Evolutionary conservation across 2,113 vertebrate genomes (phyloP), one percentile per base, ranked within the genome.

Genomic region (Miniopterus natalensis): DNA sequence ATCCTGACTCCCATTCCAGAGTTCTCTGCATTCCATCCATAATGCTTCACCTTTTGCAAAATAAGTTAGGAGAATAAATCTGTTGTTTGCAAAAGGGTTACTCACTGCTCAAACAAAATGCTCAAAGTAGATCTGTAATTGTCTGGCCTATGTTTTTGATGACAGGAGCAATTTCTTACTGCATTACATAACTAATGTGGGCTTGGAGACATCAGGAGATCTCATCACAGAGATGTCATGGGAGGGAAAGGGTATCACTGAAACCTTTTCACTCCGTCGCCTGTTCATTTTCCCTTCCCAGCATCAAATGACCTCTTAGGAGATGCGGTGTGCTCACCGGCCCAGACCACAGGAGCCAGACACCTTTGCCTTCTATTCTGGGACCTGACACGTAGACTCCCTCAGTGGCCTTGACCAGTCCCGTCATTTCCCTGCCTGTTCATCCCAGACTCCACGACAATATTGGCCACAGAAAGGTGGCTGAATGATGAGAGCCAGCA

Each of bases 251-350:
- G 70, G 25, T 93, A 93, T 97, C 95, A 91, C 0, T 92, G 92
- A 95, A 96, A 88, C 40, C 79, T 95, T 95, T 94, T 86, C 92
- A 89, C 94, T 93, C 95, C 95, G 94, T 91, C 75, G 61, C 90
- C 94, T 92, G 95, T 88, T 97, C 96, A 75, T 88, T 66, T 98
- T 97, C 95, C 77, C 63, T 45, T 57, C n/a, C 51, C 51, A 86
- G 94, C 90, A 97, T 97, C 97, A 98, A 97, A 97, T 97, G 90
- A 94, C 97, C 95, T 96, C 96, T 95, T 74, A 88, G 73, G 91
- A 95, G 83, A 71, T 79, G 42, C 36, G 57, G 27, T 91, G 31
- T 87, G 55, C 80, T 84, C 55, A n/a, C 17, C 12, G 57, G 68
- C 20, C 0, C 21, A 97, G 94, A 96, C 94, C 92, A 85, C 95